A percentile compares a stretch with the other conserved stretches of the same genome.
These are phyloP conservation scores for Tinamus major DNA, from an alignment of 2,797 vertebrate genomes.

Conservation along the genomic window DNA sequence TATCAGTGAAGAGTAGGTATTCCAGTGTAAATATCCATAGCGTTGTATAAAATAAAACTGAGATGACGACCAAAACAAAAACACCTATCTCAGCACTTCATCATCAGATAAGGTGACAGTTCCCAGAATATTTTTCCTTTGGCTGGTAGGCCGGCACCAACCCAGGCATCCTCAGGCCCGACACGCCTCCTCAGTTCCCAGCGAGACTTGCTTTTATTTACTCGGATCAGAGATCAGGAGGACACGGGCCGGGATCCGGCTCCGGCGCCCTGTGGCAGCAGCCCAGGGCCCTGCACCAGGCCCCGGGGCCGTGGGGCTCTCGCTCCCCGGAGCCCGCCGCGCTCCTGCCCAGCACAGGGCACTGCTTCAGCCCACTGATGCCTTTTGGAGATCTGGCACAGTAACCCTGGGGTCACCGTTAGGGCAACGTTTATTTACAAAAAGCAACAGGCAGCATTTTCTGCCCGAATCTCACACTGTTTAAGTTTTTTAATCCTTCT, in stretches of 20 bases:
- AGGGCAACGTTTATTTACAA: neutral
- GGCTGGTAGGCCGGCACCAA: neutral
- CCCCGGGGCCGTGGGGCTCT: too few relatives aligned
- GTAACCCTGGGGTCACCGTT: neutral
- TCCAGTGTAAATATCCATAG: neutral
- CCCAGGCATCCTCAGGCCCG: neutral
- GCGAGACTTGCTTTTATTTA: neutral
- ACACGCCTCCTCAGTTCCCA: neutral
- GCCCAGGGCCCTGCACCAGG: neutral
- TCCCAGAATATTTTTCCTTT: neutral
- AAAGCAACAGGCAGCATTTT: neutral
- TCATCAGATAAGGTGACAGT: neutral
- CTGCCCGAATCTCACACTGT: neutral
- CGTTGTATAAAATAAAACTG: neutral
- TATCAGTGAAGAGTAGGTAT: neutral
- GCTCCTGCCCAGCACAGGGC: neutral
- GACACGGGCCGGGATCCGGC: neutral
- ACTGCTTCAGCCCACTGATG: neutral
- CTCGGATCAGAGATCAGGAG: neutral
- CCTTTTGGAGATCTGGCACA: neutral
- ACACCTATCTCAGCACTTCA: neutral
- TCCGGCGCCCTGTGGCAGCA: neutral
- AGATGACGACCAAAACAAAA: neutral
- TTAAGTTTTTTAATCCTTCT: neutral
- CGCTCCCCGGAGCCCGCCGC: too few relatives aligned